Evolutionary conservation across 1,140 invertebrate genomes (phyloP).

Genomic region (Drosophila busckii): DNA sequence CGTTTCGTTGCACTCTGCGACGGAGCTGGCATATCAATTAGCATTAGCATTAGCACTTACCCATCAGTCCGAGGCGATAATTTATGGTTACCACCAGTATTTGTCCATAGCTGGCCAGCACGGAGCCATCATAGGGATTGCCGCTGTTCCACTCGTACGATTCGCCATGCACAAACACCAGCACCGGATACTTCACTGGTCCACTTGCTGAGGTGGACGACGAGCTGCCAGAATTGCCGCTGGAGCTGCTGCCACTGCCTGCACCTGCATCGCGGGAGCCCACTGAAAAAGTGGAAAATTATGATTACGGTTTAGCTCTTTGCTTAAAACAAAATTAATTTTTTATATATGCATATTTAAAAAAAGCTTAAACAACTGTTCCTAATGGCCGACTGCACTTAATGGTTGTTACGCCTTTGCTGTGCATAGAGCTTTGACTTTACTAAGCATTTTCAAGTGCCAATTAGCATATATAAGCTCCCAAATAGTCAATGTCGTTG

Average conservation of each 20-base stretch:
- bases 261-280: constrained; percentile 84
- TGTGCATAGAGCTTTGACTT: neutral
- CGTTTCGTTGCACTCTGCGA: constrained; percentile 39
- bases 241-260: constrained; percentile 29
- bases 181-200: constrained; percentile 87
- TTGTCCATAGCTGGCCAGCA: constrained; percentile 93
- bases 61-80: constrained; percentile 96
- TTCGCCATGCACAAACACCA: constrained; percentile 97
- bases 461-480: constrained; percentile 29
- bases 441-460: neutral
- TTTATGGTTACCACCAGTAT: constrained; percentile 98
- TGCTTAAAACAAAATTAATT: no score
- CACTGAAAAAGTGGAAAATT: no score
- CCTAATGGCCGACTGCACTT: constrained; percentile 29
- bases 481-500: neutral
- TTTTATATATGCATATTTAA: no score
- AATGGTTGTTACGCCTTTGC: constrained; percentile 19
- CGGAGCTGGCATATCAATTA: constrained; percentile 66
- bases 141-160: constrained; percentile 98
- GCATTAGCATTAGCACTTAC: constrained; percentile 83
- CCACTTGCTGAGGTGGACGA: constrained; percentile 26
- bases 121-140: constrained; percentile 96
- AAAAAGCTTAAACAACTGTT: no score
- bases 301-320: no score
- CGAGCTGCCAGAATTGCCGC: constrained; percentile 19